These are phyloP conservation scores for Pterois miles DNA, from an alignment of 2,797 vertebrate species.

Conservation along the genomic window DNA sequence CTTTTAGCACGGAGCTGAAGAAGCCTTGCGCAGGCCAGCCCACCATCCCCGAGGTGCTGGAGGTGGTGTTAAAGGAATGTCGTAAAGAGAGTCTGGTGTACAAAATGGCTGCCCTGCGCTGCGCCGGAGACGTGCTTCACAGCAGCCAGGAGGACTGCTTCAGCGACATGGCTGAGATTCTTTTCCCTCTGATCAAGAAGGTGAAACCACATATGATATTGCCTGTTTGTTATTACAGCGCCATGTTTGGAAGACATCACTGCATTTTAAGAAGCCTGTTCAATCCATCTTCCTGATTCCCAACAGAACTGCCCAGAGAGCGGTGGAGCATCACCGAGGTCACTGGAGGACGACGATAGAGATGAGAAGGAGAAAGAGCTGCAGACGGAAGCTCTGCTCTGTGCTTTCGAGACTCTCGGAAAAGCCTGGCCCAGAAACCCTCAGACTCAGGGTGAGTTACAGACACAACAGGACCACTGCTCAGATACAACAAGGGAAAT, in stretches of 20 bases:
- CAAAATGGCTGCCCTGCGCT: conserved; percentile 91
- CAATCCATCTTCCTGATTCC: not conserved
- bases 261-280: not conserved
- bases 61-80: conserved; percentile 93
- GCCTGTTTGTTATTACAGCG: not conserved
- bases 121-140: conserved; percentile 88
- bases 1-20: conserved; percentile 86
- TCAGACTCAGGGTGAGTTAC: conserved; percentile 88
- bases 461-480: not conserved
- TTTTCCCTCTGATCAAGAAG: conserved; percentile 96
- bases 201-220: conserved; percentile 61
- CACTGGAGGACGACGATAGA: conserved; percentile 72
- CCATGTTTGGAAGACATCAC: not conserved
- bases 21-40: conserved; percentile 89
- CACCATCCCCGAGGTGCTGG: conserved; percentile 84
- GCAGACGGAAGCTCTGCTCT: conserved; percentile 90
- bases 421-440: conserved; percentile 91
- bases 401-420: conserved; percentile 93
- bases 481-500: not conserved
- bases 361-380: conserved; percentile 88
- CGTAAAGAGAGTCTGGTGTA: conserved; percentile 92
- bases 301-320: conserved; percentile 87
- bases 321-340: conserved; percentile 46
- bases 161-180: conserved; percentile 87
- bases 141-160: conserved; percentile 91